Evolutionary conservation across 2,797 vertebrate genomes (phyloP), one percentile per base, ranked within the genome.

Genomic region (Champsocephalus gunnari): DNA sequence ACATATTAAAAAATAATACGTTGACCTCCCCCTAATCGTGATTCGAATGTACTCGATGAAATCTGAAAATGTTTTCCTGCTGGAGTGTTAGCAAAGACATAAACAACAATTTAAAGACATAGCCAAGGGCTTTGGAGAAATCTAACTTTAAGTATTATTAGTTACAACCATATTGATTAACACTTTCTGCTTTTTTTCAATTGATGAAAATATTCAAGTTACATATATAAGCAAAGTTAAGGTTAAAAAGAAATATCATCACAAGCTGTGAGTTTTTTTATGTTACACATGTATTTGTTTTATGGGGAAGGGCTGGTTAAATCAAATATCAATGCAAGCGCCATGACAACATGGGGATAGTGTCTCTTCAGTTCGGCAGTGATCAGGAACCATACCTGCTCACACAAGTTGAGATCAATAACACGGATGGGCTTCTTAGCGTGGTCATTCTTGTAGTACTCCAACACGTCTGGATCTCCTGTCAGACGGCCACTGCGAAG

Each of bases 381-480:
- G 59, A 9, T 2, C 6, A 17, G 3, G 4, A 66, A 62, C 17
- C 51, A 0, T 84, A 94, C 93, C 96, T 99, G 98, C 87, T 99
- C 98, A 89, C 98, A 99, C 79, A 99, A 93, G 93, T 99, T 99
- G 92, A 99, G 96, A 95, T 99, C 98, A 84, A 99, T 99, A 92
- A 99, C 97, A 63, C 98, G 97, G 82, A 99, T 99, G 71, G 98
- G 98, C 91, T 99, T 99, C 93, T 99, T 99, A 88, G 98, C 94
- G 66, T 98, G 97, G 94, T 99, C 97, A 96, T 99, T 99, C 95
- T 99, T 99, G 95, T 99, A 99, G 91, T 99, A 99, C 88, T 99
- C 98, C 95, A 99, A 80, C 67, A 99, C 97, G 80, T 99, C 98
- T 10, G 98, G 97, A 92, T 99, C 98, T 87, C 98, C 98, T 0